Evolutionary conservation across 2,113 vertebrate genomes (phyloP), one percentile per base, ranked within the genome.

Genomic region (Athene cunicularia): DNA sequence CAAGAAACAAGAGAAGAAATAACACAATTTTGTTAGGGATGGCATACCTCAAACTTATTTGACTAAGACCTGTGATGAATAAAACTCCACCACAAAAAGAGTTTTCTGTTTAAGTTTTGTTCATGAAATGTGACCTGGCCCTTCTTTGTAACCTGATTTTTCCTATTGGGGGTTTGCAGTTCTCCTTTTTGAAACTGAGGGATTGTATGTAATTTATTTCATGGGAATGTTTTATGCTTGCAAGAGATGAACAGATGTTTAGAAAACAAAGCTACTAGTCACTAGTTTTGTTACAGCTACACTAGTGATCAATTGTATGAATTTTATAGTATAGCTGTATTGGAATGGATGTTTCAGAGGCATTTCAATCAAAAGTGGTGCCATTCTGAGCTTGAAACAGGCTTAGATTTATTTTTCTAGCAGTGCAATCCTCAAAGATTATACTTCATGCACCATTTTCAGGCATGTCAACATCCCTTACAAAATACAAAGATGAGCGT

Each of bases 401-500:
- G 87, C 97, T 97, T 72, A 94, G 98, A 98, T 98, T 98, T 98
- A 98, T 98, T 97, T 96, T 97, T 94, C 92, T 93, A 95, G 96
- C 95, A 95, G 94, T 72, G 84, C 96, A 96, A 96, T 97, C 97
- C 97, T 98, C 96, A 93, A 98, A 98, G 97, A 98, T 98, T 98
- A 98, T 96, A 96, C 97, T 97, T 97, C 95, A 97, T 90, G 97
- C 97, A 95, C 97, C 97, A 86, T 98, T 98, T 98, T 98, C 97
- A 97, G 97, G 97, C 96, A 97, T 93, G 98, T 98, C 98, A 98
- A 97, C 97, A 96, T 98, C 96, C 96, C 95, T 97, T 97, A 89
- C 95, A 93, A 98, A 98, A 98, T 97, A 98, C 60, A 85, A 95
- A 98, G 96, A 98, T 96, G 97, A 97, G 96, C 77, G 68, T 98